Conservation (phyloP, 2,888 invertebrate species). For the Drosophila subquinaria region DNA sequence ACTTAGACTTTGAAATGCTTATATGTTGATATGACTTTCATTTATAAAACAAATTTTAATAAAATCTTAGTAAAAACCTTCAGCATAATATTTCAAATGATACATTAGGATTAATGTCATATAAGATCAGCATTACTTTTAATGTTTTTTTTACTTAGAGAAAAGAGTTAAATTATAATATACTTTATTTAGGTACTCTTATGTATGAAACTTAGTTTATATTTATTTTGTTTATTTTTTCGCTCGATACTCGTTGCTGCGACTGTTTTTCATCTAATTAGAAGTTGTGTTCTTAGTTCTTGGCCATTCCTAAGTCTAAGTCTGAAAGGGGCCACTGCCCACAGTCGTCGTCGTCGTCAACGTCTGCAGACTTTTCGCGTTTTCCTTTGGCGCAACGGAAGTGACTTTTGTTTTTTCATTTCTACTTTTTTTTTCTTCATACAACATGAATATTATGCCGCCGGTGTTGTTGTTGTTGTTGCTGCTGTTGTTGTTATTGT, state of each 20-base stretch:
- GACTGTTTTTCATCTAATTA: constrained; percentile 58
- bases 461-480: constrained; percentile 57
- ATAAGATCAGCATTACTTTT: neutral
- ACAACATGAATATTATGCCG: constrained; percentile 79
- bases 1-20: neutral
- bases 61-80: too few species aligned
- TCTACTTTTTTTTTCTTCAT: constrained; percentile 56
- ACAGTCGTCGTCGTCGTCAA: constrained; percentile 12
- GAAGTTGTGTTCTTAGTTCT: constrained; percentile 34
- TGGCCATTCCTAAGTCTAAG: constrained; percentile 29
- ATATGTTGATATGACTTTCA: neutral
- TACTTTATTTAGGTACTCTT: neutral
- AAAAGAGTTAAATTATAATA: neutral
- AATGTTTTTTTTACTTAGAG: neutral
- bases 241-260: constrained; percentile 11
- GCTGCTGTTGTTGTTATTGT: constrained; percentile 48
- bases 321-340: constrained; percentile 33
- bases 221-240: neutral
- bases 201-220: constrained; percentile 12
- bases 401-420: constrained; percentile 82
- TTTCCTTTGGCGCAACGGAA: constrained; percentile 79
- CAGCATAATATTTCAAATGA: too few species aligned
- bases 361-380: constrained; percentile 74
- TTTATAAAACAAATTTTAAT: neutral
- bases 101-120: neutral